A percentile compares a stretch with the other conserved stretches of the same genome.
Evolutionary conservation across 2,888 invertebrate species (phyloP).

Genomic region (Parasteatoda lunata): DNA sequence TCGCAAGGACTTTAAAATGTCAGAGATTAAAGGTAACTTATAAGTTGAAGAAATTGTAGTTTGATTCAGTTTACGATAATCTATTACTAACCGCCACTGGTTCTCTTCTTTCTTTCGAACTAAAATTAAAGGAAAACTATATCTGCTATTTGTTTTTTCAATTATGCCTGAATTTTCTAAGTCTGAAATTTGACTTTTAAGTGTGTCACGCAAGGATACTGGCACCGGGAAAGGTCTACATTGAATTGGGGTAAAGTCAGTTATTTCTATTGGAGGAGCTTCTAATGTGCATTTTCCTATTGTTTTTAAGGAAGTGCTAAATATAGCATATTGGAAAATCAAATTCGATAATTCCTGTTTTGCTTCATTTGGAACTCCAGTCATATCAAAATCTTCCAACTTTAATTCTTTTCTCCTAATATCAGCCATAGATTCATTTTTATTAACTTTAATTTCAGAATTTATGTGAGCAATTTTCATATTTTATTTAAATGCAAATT

Average conservation of each 20-base stretch:
- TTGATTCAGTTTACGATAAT: too few species aligned
- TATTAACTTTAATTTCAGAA: neutral
- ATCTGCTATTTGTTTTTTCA: neutral
- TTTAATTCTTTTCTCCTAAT: too few species aligned
- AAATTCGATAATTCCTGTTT: neutral
- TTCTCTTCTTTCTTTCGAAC: too few species aligned
- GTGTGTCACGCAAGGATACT: neutral
- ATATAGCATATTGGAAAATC: slow-evolving; percentile 4
- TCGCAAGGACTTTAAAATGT: too few species aligned
- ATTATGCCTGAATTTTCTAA: neutral
- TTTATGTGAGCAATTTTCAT: neutral
- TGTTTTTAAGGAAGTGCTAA: slow-evolving; percentile 4
- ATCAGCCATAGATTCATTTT: neutral
- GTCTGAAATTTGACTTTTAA: neutral
- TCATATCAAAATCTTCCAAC: too few species aligned
- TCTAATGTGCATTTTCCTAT: slow-evolving; percentile 6
- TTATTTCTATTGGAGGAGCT: slow-evolving; percentile 15
- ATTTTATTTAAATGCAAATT: slow-evolving; percentile 2
- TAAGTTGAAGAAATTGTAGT: slow-evolving; percentile 9
- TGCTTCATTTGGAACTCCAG: too few species aligned
- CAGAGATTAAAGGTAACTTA: neutral
- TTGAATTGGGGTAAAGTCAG: too few species aligned
- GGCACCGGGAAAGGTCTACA: slow-evolving; percentile 2
- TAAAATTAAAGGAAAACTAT: neutral
- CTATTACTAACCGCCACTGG: too few species aligned